Evolutionary conservation across 2,888 invertebrate genomes (phyloP), one percentile per base, ranked within the genome.

Genomic region (Laspeyria flexula): DNA sequence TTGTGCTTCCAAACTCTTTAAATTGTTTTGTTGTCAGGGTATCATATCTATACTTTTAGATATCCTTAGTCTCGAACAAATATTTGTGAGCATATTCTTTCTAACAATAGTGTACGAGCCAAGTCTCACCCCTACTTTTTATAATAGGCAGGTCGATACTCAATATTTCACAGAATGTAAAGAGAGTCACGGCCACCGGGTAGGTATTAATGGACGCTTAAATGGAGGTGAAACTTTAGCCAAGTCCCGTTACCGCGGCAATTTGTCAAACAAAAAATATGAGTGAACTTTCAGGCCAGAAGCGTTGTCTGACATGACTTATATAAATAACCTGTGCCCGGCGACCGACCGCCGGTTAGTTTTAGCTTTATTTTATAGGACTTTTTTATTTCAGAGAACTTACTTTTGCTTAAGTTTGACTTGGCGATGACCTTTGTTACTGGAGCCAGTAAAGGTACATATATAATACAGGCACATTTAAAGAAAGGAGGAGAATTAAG

Each of bases 251-350:
- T 88, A 87, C 86, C 81, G 80, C 77, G 78, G 81, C 86, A 85
- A 89, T 90, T 90, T 90, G 89, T 90, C 89, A 90, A 88, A 88
- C 83, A 86, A 88, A 90, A 90, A 90, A 87, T 90, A 89, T 88
- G 83, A 81, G 77, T 81, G 75, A 88, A 88, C 84, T 89, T 90
- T 83, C 75, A 80, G 84, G 75, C 81, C 79, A 77, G 81, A 75
- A 82, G 81, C 81, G 82, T 82, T 85, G 84, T 84, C 80, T 82
- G 85, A 85, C 86, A 85, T 79, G 85, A 85, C 81, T 85, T 87
- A 83, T 86, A 88, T 85, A 88, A 86, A 87, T 87, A 87, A 84
- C 82, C 79, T 58, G 75, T 66, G 72, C 73, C 74, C 68, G 62
- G 57, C 73, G 58, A 64, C 74, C 76, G 71, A 65, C 75, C 71